Percentiles rank a stretch among this genome's conserved stretches.
Conservation (phyloP, 1,140 invertebrate genomes). For the Steinernema khuongi region DNA sequence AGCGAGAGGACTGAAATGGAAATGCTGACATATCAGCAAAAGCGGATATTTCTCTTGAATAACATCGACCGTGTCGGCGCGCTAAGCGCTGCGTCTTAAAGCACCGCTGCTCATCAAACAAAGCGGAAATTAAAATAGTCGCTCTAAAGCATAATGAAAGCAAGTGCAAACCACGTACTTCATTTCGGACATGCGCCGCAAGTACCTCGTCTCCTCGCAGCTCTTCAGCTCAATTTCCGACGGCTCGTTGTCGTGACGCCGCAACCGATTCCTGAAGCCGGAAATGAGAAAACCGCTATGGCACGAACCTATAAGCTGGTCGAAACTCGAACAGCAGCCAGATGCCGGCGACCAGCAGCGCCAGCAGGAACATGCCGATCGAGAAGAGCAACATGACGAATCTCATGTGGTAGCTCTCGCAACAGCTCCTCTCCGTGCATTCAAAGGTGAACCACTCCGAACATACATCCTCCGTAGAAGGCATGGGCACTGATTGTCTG, state of each 20-base stretch:
- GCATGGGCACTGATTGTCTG: neutral
- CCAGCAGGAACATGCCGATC: slow-evolving; percentile 22
- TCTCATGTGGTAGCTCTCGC: slow-evolving; percentile 35
- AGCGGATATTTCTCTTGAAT: too few relatives aligned
- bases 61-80: too few relatives aligned
- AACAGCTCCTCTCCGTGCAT: slow-evolving; percentile 32
- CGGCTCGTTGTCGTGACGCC: slow-evolving; percentile 29
- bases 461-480: slow-evolving; percentile 20
- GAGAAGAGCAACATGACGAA: slow-evolving; percentile 32
- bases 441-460: slow-evolving; percentile 29
- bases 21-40: neutral
- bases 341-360: slow-evolving; percentile 24
- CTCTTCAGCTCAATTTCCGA: slow-evolving; percentile 32
- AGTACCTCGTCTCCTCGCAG: slow-evolving; percentile 40
- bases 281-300: neutral
- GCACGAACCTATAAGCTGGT: slow-evolving; percentile 30
- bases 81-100: neutral
- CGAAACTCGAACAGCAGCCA: slow-evolving; percentile 37
- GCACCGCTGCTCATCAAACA: neutral
- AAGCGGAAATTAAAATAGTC: neutral
- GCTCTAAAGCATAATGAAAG: slow-evolving; percentile 19
- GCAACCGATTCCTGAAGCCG: slow-evolving; percentile 35
- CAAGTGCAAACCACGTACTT: slow-evolving; percentile 26
- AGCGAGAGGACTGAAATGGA: neutral
- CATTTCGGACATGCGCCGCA: slow-evolving; percentile 38